A percentile compares a stretch with the other conserved stretches of the same genome.
These are phyloP conservation scores for Stomorhina lunata DNA, from an alignment of 2,888 invertebrate species.

Conservation along the genomic window DNA sequence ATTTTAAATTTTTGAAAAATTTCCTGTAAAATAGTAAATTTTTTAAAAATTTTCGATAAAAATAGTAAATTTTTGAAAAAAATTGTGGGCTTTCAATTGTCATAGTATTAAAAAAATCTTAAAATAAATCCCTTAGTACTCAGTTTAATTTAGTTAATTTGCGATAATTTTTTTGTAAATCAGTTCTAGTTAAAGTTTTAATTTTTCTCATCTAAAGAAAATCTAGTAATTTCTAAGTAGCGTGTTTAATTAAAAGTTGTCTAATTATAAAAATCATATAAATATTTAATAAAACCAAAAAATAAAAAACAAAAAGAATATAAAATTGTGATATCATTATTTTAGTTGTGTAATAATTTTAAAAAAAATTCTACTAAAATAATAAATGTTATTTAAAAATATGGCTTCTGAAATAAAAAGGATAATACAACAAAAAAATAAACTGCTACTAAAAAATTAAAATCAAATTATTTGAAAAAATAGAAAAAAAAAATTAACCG, in stretches of 20 bases:
- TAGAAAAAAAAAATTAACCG: neutral
- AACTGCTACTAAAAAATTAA: neutral
- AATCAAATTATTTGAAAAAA: slow-evolving; percentile 3
- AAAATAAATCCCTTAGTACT: no score
- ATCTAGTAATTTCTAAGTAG: slow-evolving; percentile 35
- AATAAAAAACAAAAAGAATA: slow-evolving; percentile 13
- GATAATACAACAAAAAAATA: neutral
- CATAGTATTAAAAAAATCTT: no score
- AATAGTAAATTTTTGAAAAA: no score
- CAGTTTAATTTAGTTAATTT: no score
- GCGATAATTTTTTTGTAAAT: no score
- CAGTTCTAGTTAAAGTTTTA: no score
- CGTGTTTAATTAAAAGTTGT: slow-evolving; percentile 27
- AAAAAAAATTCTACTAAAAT: slow-evolving; percentile 11
- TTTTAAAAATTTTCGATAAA: no score
- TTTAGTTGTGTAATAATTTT: slow-evolving; percentile 60
- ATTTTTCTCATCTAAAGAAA: neutral
- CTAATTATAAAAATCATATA: slow-evolving; percentile 4
- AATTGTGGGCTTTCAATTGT: no score
- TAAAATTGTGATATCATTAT: slow-evolving; percentile 64
- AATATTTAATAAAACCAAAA: slow-evolving; percentile 7
- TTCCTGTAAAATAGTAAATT: no score
- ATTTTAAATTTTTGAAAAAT: no score
- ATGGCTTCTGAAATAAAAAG: neutral
- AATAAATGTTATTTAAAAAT: slow-evolving; percentile 39